Conservation (phyloP, 64 coral and sea anemone genomes). For the Cladopsammia gracilis region DNA sequence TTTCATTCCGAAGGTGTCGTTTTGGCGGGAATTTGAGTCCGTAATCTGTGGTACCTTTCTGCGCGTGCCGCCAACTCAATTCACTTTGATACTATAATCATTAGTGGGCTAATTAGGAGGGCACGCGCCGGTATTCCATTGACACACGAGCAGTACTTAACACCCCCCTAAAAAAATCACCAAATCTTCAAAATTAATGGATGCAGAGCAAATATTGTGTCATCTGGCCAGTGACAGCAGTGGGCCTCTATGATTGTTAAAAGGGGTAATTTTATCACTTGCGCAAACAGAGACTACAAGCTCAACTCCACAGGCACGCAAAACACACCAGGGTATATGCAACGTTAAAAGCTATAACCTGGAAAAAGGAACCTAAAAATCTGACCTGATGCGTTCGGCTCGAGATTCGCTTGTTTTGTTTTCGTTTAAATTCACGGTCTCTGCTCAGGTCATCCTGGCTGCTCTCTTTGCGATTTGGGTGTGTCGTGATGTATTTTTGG, state of each 20-base stretch:
- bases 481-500: constrained; percentile 68
- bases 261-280: constrained; percentile 13
- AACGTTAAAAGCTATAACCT: background rate
- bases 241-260: constrained; percentile 13
- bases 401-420: background rate
- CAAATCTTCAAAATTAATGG: constrained; percentile 48
- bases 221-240: background rate
- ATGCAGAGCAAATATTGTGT: constrained; percentile 32
- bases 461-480: constrained; percentile 35
- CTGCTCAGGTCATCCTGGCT: background rate
- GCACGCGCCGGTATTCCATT: constrained; percentile 70
- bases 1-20: background rate
- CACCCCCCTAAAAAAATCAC: constrained; percentile 43
- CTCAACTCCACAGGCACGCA: constrained; percentile 12
- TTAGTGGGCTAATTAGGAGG: constrained; percentile 79
- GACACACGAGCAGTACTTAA: constrained; percentile 80
- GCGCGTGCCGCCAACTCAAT: constrained; percentile 67
- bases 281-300: background rate
- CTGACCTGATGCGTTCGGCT: background rate
- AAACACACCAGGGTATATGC: background rate
- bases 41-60: background rate
- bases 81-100: constrained; percentile 56
- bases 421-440: constrained; percentile 10
- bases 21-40: constrained; percentile 2
- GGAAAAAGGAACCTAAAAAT: background rate